Evolutionary conservation across 2,113 vertebrate species (phyloP).

Genomic region (Nothoprocta perdicaria): DNA sequence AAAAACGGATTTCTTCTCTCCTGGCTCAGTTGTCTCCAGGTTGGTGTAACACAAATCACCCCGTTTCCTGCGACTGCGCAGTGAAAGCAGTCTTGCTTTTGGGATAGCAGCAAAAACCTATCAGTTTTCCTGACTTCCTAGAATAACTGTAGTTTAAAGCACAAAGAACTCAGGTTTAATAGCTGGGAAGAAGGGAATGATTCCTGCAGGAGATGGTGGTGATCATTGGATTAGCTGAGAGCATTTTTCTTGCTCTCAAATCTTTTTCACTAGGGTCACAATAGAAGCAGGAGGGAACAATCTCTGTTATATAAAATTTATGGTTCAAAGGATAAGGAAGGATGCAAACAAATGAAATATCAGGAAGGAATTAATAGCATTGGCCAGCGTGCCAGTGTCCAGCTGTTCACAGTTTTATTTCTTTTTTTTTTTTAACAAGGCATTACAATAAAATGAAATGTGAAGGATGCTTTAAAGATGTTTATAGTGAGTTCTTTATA

Average conservation of each 20-base stretch:
- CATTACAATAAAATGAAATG: background rate
- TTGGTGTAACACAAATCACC: background rate
- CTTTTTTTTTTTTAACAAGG: background rate
- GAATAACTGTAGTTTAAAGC: constrained; percentile 6
- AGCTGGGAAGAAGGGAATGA: background rate
- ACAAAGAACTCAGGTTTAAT: constrained; percentile 15
- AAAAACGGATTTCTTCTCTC: constrained; percentile 14
- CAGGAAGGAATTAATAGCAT: constrained; percentile 30
- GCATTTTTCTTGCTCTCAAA: background rate
- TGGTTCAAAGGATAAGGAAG: constrained; percentile 4
- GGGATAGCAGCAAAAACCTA: background rate
- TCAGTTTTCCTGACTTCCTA: background rate
- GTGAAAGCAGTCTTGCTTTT: background rate
- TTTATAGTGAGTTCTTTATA: constrained; percentile 16
- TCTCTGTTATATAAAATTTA: constrained; percentile 23
- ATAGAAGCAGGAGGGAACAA: background rate
- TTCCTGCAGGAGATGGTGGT: constrained; percentile 35
- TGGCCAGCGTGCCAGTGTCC: background rate
- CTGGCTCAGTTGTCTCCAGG: background rate
- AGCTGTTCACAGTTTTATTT: constrained; percentile 14
- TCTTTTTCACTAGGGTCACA: background rate
- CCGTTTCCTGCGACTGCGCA: background rate
- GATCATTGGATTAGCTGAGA: background rate
- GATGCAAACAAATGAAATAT: background rate
- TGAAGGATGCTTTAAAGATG: constrained; percentile 42